Evolutionary conservation across 2,888 invertebrate species (phyloP), one percentile per base, ranked within the genome.

Genomic region (Cheilosia soror): DNA sequence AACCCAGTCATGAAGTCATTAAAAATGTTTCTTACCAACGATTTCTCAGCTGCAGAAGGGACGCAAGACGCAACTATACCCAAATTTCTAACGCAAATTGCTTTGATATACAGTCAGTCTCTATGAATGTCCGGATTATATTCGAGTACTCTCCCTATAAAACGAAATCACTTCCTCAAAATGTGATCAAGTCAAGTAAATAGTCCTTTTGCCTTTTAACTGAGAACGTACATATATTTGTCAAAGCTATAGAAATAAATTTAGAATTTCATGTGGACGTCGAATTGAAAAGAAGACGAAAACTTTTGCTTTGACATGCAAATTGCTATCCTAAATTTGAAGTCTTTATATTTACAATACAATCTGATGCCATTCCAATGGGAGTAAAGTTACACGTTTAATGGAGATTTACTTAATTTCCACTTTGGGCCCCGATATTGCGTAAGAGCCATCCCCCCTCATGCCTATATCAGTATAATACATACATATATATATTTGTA

Each of bases 241-340:
- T 62, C 69, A 69, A 62, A 37, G 62, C 69, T 40, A 77, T 37
- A 47, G 5, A 69, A 77, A 77, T 63, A 69, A 77, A 77, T 69
- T 77, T 55, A 62, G 62, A 69, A 62, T 55, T 63, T 27, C 15
- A 27, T 62, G 44, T 55, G 44, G 47, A 47, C 49, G 37, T 40
- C 33, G 31, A 55, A 71, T 71, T 78, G 57, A 66, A 79, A 51
- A 66, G 65, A 72, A 60, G 65, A 47, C 20, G 27, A 51, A 71
- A 65, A 72, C 58, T 72, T 72, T 60, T 66, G 15, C 79, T 72
- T 72, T 79, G 79, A 79, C 58, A 79, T 79, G 79, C 62, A 79
- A 79, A 79, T 79, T 66, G 44, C 60, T 69, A 60, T 60, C 72
- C 65, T 47, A 60, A 79, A 72, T 79, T 72, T 33, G 44, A 40